phyloP scores from a whole-genome alignment of 2,797 vertebrate species.

The Spinus olivaceus region DNA sequence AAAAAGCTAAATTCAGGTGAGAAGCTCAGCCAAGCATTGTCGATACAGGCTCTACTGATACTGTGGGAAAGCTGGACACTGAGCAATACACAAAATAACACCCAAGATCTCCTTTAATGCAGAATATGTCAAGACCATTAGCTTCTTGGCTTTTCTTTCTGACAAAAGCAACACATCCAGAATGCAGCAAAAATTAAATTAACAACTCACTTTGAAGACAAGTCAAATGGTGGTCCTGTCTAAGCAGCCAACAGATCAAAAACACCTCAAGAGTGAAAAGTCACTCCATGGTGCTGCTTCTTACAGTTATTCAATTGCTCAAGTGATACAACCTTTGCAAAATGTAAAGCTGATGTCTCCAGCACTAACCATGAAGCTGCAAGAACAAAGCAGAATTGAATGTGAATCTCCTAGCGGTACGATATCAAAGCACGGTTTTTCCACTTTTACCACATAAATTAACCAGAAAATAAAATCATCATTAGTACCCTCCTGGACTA shows the following conservation, averaged over 20 bases:
- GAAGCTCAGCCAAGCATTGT: background rate
- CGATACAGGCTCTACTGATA: background rate
- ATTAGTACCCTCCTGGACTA: background rate
- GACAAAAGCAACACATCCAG: background rate
- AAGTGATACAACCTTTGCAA: background rate
- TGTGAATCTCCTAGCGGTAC: fast-evolving
- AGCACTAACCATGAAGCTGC: background rate
- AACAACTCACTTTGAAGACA: background rate
- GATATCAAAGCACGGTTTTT: background rate
- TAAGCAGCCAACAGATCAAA: background rate
- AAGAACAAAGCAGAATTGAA: background rate
- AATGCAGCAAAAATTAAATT: background rate
- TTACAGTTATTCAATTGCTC: background rate
- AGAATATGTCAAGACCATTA: background rate
- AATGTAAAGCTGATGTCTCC: background rate
- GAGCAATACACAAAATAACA: background rate
- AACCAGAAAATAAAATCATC: background rate
- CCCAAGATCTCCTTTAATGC: background rate
- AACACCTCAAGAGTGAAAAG: background rate
- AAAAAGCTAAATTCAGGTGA: background rate
- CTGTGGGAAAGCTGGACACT: background rate
- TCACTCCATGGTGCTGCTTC: background rate
- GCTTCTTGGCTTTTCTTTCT: background rate
- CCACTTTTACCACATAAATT: background rate
- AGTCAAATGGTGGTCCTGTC: background rate